phyloP scores from a whole-genome alignment of 2,888 invertebrate genomes.

The Leptopterna dolabrata region DNA sequence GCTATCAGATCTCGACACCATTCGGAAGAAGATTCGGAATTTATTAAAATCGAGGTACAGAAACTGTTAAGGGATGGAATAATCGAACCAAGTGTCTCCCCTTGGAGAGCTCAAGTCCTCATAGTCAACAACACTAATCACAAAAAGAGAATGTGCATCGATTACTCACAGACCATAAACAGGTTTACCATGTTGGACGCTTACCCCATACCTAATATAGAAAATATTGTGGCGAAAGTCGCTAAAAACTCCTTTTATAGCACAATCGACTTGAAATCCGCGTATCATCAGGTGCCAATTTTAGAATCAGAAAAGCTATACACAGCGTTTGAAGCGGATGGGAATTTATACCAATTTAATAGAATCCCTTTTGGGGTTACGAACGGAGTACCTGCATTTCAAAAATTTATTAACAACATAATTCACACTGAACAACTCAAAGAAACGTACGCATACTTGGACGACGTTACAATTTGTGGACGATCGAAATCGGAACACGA shows the following conservation, averaged over 20 bases:
- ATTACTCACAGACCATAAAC: background rate
- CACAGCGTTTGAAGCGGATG: background rate
- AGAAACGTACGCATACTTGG: background rate
- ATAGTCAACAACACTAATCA: background rate
- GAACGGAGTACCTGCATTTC: background rate
- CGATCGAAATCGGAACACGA: background rate
- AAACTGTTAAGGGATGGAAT: background rate
- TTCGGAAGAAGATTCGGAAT: background rate
- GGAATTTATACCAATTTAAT: slow-evolving; percentile 56
- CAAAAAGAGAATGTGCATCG: background rate
- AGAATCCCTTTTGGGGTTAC: background rate
- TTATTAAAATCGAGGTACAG: background rate
- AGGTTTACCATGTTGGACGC: background rate
- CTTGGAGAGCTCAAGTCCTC: background rate
- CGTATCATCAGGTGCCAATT: background rate
- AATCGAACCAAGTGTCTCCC: slow-evolving; percentile 39
- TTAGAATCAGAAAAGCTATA: background rate
- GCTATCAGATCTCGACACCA: background rate
- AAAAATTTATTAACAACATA: background rate
- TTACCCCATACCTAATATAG: background rate
- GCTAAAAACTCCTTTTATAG: background rate
- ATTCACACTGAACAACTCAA: background rate
- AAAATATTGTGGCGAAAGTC: background rate
- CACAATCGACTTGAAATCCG: background rate
- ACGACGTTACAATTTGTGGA: background rate